These are phyloP conservation scores for Eilema depressum DNA, from an alignment of 2,888 invertebrate species.

Conservation along the genomic window DNA sequence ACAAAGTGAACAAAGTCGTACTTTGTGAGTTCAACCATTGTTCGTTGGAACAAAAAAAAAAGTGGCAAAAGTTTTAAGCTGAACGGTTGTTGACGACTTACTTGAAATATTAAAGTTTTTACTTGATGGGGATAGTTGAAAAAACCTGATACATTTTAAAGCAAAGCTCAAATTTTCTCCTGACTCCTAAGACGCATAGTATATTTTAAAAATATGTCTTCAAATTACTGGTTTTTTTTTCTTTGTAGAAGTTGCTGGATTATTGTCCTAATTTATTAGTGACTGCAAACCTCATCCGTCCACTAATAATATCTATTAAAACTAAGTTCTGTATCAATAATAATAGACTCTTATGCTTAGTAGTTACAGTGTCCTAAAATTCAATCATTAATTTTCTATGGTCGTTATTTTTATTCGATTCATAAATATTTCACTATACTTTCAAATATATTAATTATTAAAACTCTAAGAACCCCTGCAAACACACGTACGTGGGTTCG, in stretches of 20 bases:
- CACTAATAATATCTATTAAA: neutral
- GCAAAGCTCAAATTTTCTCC: neutral
- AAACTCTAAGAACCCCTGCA: neutral
- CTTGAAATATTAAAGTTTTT: constrained; percentile 5
- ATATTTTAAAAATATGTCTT: neutral
- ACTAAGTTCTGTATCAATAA: neutral
- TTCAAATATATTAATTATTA: neutral
- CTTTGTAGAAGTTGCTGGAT: no score
- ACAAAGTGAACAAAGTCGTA: constrained; percentile 46
- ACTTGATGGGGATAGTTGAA: neutral
- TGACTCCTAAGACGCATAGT: no score
- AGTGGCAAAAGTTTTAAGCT: constrained; percentile 28
- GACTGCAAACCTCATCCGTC: neutral
- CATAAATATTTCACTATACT: neutral
- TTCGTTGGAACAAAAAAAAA: constrained; percentile 18
- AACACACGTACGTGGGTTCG: neutral
- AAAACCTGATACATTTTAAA: neutral
- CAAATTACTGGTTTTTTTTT: neutral
- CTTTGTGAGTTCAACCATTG: constrained; percentile 38
- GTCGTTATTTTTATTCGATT: neutral
- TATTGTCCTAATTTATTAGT: neutral
- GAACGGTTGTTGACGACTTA: constrained; percentile 14
- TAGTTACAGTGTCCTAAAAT: neutral
- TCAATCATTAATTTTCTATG: neutral
- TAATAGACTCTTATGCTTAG: neutral